Evolutionary conservation across 2,888 invertebrate genomes (phyloP).

Genomic region (Tinea trinotella): DNA sequence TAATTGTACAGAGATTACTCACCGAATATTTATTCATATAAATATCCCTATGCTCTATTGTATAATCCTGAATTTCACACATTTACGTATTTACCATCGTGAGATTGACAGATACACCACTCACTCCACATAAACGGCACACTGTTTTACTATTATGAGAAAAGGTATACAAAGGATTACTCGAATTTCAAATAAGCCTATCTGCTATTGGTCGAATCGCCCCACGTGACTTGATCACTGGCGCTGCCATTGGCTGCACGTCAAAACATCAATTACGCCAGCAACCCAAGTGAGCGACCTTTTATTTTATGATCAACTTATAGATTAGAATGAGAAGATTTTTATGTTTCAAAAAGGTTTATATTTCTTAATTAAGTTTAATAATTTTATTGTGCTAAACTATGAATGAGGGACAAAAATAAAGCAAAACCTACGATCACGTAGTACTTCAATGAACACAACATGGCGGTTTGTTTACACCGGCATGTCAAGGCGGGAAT

Average conservation of each 20-base stretch:
- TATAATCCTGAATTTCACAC: constrained; percentile 81
- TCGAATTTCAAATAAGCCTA: constrained; percentile 61
- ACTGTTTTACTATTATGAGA: constrained; percentile 63
- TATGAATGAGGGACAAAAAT: background rate
- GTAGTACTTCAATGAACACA: constrained; percentile 44
- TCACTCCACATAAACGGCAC: constrained; percentile 68
- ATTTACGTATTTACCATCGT: constrained; percentile 71
- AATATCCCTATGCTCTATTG: constrained; percentile 77
- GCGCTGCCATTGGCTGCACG: constrained; percentile 52
- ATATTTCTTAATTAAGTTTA: too few relatives aligned
- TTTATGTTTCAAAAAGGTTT: too few relatives aligned
- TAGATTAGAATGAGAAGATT: background rate
- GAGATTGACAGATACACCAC: constrained; percentile 69
- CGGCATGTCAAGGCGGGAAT: constrained; percentile 70
- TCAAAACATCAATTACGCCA: constrained; percentile 37
- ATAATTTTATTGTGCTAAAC: too few relatives aligned
- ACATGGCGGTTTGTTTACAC: constrained; percentile 74
- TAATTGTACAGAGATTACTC: constrained; percentile 46
- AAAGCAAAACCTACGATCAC: background rate
- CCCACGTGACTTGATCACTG: constrained; percentile 65
- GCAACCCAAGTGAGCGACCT: constrained; percentile 21
- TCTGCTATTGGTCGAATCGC: constrained; percentile 55
- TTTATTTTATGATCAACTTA: background rate
- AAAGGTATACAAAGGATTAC: constrained; percentile 68
- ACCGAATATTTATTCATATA: constrained; percentile 78